Conservation (phyloP, 2,888 invertebrate genomes). For the Unio delphinus region DNA sequence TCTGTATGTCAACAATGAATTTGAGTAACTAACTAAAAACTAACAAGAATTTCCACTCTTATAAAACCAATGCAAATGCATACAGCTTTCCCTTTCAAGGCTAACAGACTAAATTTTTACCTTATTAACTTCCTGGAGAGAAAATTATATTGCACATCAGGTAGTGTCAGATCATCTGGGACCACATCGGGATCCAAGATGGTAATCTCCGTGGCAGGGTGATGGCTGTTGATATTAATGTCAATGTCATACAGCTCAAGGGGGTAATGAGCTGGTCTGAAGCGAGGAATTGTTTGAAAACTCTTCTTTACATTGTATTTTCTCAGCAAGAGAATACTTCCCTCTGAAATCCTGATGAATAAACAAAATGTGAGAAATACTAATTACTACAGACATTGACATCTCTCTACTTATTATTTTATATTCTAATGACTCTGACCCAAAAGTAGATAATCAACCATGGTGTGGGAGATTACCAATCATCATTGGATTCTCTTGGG, state of each 20-base stretch:
- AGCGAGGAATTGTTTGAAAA: conserved; percentile 22
- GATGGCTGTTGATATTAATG: conserved; percentile 45
- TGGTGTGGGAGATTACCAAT: too few species aligned
- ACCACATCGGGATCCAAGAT: conserved; percentile 28
- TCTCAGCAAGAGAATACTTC: conserved; percentile 39
- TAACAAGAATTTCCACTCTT: too few species aligned
- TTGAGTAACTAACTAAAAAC: too few species aligned
- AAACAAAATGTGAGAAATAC: neutral
- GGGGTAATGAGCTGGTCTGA: conserved; percentile 16
- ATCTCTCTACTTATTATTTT: too few species aligned
- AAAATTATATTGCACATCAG: conserved; percentile 31
- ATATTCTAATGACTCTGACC: too few species aligned
- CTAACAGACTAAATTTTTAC: conserved; percentile 13
- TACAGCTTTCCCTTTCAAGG: too few species aligned
- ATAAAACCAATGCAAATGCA: too few species aligned
- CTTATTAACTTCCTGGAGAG: conserved; percentile 38
- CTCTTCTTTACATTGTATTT: conserved; percentile 51
- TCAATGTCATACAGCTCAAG: conserved; percentile 38
- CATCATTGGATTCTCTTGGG: too few species aligned
- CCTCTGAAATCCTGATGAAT: conserved; percentile 41
- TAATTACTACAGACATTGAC: too few species aligned
- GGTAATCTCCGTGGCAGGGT: conserved; percentile 40
- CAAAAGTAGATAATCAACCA: too few species aligned
- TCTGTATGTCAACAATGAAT: too few species aligned
- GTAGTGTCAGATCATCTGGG: conserved; percentile 28